A percentile compares a stretch with the other conserved stretches of the same genome.
These are phyloP conservation scores for Argya squamiceps DNA, from an alignment of 2,797 vertebrate genomes.

Conservation along the genomic window DNA sequence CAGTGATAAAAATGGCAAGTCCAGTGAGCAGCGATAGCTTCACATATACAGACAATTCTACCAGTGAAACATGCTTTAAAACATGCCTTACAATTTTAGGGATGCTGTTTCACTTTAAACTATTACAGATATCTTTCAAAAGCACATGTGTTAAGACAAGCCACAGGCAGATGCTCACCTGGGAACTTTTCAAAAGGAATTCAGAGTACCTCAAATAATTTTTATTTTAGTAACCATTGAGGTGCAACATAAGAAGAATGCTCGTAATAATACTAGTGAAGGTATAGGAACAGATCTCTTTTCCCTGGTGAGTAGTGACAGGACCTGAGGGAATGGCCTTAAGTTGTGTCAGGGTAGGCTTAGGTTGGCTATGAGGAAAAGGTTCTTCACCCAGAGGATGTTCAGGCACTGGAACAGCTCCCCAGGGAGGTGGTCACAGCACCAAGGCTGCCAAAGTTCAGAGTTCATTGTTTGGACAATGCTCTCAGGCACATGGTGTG, in stretches of 20 bases:
- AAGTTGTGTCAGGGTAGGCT: not conserved
- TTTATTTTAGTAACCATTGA: not conserved
- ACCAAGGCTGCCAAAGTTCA: not conserved
- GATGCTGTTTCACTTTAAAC: not conserved
- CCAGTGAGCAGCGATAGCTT: not conserved
- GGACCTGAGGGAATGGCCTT: not conserved
- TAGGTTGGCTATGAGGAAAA: not conserved
- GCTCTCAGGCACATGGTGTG: not conserved
- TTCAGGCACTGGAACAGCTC: not conserved
- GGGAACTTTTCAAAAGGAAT: not conserved
- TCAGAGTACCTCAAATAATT: not conserved
- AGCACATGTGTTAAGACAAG: not conserved
- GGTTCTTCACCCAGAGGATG: not conserved
- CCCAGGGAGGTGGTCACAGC: not conserved
- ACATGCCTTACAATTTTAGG: not conserved
- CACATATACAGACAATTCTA: not conserved
- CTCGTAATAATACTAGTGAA: not conserved
- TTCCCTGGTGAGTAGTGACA: not conserved
- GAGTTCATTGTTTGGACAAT: not conserved
- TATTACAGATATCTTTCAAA: not conserved
- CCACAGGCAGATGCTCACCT: not conserved
- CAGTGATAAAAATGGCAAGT: not conserved
- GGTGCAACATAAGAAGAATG: not conserved
- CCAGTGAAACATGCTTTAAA: not conserved
- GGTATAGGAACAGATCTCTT: not conserved